Percentiles rank a stretch among this genome's conserved stretches.
Conservation (phyloP, 1,140 invertebrate genomes). For the Drosophila cardini region DNA sequence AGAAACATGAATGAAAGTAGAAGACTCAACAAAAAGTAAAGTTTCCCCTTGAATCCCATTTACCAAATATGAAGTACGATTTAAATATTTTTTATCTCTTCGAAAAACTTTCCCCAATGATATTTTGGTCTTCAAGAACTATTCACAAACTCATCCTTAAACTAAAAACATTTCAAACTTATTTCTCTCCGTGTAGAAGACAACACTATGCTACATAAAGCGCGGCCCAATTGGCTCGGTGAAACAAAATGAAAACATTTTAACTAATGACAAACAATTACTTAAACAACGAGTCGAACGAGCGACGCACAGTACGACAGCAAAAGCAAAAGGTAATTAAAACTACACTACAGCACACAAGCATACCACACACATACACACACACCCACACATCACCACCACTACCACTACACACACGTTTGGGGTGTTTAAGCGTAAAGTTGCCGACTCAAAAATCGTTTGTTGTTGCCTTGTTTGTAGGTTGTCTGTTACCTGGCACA, state of each 20-base stretch:
- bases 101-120: too few relatives aligned
- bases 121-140: not conserved
- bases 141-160: not conserved
- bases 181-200: conserved; percentile 32
- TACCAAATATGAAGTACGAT: too few relatives aligned
- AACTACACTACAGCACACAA: conserved; percentile 57
- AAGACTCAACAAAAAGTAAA: not conserved
- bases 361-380: conserved; percentile 10
- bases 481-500: conserved; percentile 55
- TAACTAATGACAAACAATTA: conserved; percentile 83
- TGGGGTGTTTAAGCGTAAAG: conserved; percentile 72
- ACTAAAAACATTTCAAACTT: not conserved
- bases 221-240: conserved; percentile 32
- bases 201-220: conserved; percentile 26
- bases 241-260: conserved; percentile 78
- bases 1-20: not conserved
- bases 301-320: conserved; percentile 49
- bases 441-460: conserved; percentile 71
- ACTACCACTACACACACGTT: conserved; percentile 30
- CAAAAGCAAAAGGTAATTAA: conserved; percentile 71
- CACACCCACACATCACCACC: conserved; percentile 18
- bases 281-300: conserved; percentile 71
- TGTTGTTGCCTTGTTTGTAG: conserved; percentile 36
- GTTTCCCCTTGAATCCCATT: too few relatives aligned
- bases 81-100: too few relatives aligned